Percentiles rank a stretch among this genome's conserved stretches.
phyloP scores from a whole-genome alignment of 2,113 vertebrate species.

The Cichladusa arquata region DNA sequence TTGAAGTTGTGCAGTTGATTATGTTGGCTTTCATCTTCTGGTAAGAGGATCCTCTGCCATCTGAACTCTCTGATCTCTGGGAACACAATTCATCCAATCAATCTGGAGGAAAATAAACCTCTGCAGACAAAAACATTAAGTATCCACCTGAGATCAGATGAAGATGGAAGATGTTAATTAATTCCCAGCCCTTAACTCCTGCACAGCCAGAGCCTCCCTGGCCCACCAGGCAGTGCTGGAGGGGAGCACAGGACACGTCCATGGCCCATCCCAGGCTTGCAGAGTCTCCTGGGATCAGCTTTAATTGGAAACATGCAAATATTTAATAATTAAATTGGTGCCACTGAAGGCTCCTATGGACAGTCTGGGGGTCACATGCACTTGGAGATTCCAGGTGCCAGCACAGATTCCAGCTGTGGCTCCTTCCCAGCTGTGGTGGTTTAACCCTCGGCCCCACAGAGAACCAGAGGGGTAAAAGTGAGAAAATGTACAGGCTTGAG shows the following conservation, averaged over 20 bases:
- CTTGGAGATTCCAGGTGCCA: not conserved
- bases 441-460: not conserved
- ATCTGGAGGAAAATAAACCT: constrained; percentile 63
- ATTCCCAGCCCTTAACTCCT: constrained; percentile 31
- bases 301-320: constrained; percentile 25
- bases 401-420: not conserved
- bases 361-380: not conserved
- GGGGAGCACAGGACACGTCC: not conserved
- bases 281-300: not conserved
- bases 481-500: not conserved
- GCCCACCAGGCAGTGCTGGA: not conserved
- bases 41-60: constrained; percentile 68
- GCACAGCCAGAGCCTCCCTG: not conserved
- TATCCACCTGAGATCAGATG: constrained; percentile 57
- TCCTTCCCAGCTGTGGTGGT: not conserved
- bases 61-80: constrained; percentile 68
- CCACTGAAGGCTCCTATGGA: not conserved
- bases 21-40: constrained; percentile 70
- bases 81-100: constrained; percentile 63
- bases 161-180: constrained; percentile 37
- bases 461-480: not conserved
- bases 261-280: not conserved
- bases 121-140: constrained; percentile 46
- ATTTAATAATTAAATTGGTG: not conserved
- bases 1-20: constrained; percentile 72